A percentile compares a stretch with the other conserved stretches of the same genome.
Conservation (phyloP, 1,140 invertebrate species). For the Portunus trituberculatus region DNA sequence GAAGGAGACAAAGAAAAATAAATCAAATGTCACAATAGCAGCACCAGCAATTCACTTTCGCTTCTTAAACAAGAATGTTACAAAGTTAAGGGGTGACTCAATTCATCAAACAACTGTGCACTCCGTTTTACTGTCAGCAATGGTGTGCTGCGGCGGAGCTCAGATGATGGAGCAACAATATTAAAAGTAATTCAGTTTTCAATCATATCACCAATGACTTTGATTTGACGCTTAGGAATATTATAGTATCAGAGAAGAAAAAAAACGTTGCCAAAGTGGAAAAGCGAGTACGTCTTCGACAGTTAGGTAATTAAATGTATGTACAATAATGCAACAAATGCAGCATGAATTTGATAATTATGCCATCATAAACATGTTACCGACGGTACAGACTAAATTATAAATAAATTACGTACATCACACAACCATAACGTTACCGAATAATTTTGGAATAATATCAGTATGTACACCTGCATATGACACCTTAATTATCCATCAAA, state of each 20-base stretch:
- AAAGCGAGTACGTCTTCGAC: too few relatives aligned
- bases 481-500: conserved; percentile 53
- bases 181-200: not conserved
- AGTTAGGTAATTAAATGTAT: not conserved
- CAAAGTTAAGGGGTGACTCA: not conserved
- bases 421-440: not conserved
- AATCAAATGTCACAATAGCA: not conserved
- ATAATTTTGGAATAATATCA: conserved; percentile 14
- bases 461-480: not conserved
- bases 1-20: conserved; percentile 1
- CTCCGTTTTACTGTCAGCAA: too few relatives aligned
- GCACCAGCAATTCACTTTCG: not conserved
- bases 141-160: too few relatives aligned
- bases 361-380: not conserved
- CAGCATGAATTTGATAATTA: conserved; percentile 4
- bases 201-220: too few relatives aligned
- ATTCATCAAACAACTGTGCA: not conserved
- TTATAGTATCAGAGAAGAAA: too few relatives aligned
- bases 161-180: not conserved
- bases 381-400: not conserved
- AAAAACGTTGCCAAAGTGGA: too few relatives aligned
- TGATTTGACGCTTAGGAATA: too few relatives aligned
- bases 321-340: not conserved
- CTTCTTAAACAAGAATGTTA: not conserved
- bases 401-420: conserved; percentile 24